phyloP scores from a whole-genome alignment of 1,140 invertebrate species.

The Bombus impatiens region DNA sequence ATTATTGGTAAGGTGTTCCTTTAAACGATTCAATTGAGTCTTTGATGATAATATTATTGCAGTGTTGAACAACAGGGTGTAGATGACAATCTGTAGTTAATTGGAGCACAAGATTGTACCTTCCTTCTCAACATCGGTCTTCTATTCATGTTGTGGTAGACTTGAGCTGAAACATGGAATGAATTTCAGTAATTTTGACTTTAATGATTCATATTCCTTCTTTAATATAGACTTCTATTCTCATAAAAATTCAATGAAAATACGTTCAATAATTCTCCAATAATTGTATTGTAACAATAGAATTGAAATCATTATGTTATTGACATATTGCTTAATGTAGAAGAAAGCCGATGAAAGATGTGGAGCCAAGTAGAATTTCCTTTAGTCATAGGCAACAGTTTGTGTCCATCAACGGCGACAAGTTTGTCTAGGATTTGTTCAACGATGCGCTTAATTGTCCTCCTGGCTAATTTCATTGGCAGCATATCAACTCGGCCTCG shows the following conservation, averaged over 20 bases:
- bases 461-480: conserved; percentile 34
- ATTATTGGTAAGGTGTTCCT: not conserved
- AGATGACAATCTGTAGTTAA: not conserved
- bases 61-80: not conserved
- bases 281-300: not conserved
- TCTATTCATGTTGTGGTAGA: not conserved
- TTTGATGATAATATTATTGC: not conserved
- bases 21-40: not conserved
- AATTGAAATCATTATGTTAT: not conserved
- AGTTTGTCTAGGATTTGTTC: conserved; percentile 28
- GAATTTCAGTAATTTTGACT: not conserved
- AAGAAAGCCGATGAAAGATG: not conserved
- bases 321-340: not conserved
- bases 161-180: no score
- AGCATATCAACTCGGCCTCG: conserved; percentile 11
- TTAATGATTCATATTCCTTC: not conserved
- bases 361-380: not conserved
- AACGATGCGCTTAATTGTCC: conserved; percentile 28
- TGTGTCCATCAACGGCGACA: not conserved
- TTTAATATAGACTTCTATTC: not conserved
- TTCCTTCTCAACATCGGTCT: not conserved
- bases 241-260: not conserved
- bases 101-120: not conserved
- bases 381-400: not conserved
- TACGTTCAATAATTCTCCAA: not conserved